Percentiles rank a stretch among this genome's conserved stretches.
Conservation (phyloP, 2,888 invertebrate genomes). For the Chrysolina oricalcia region DNA sequence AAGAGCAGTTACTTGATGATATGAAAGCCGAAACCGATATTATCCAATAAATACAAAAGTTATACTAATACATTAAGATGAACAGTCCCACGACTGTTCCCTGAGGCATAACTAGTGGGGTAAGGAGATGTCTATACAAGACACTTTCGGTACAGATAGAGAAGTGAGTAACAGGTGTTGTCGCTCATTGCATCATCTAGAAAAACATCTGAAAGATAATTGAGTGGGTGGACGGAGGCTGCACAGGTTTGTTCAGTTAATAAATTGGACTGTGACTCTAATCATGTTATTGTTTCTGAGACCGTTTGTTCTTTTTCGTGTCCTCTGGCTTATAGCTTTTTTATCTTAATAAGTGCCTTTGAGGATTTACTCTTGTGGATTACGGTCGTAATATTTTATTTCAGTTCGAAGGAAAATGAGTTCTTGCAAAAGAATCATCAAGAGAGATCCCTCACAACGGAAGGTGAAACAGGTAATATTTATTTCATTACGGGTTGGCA, state of each 20-base stretch:
- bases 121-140: too few relatives aligned
- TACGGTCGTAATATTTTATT: not conserved
- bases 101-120: too few relatives aligned
- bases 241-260: slow-evolving; percentile 58
- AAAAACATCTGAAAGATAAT: not conserved
- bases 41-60: too few relatives aligned
- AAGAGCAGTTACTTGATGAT: too few relatives aligned
- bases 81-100: too few relatives aligned
- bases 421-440: too few relatives aligned
- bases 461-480: too few relatives aligned
- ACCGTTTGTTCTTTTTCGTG: slow-evolving; percentile 54
- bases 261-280: slow-evolving; percentile 63
- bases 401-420: not conserved
- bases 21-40: too few relatives aligned
- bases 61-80: too few relatives aligned
- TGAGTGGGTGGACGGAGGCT: slow-evolving; percentile 16
- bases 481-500: too few relatives aligned
- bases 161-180: not conserved
- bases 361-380: not conserved
- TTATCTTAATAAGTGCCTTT: slow-evolving; percentile 33
- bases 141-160: not conserved
- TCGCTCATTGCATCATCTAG: not conserved
- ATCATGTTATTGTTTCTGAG: slow-evolving; percentile 63
- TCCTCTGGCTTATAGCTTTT: slow-evolving; percentile 47
- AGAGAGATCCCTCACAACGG: too few relatives aligned